Conservation (phyloP, 2,797 vertebrate genomes). For the Amphiprion clarkii region DNA sequence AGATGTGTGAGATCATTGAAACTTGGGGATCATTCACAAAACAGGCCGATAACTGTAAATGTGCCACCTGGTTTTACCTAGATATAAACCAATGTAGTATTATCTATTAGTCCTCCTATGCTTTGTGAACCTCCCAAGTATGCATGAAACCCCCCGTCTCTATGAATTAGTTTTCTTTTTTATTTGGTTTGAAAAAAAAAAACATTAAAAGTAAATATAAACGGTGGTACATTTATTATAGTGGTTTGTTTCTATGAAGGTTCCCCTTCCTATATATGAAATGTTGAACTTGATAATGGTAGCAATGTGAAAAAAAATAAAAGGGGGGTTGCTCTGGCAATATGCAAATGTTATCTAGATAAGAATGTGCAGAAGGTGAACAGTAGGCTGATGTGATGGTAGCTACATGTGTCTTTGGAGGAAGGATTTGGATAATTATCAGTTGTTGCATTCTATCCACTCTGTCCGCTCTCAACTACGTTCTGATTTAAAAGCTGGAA, state of each 20-base stretch:
- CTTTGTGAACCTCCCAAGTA: constrained; percentile 77
- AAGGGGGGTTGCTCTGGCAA: constrained; percentile 80
- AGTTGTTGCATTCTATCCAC: constrained; percentile 78
- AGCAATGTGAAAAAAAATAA: constrained; percentile 78
- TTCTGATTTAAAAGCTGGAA: constrained; percentile 82
- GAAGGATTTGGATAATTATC: constrained; percentile 74
- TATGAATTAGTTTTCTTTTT: constrained; percentile 68
- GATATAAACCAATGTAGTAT: constrained; percentile 71
- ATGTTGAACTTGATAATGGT: constrained; percentile 82
- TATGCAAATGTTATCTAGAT: constrained; percentile 69
- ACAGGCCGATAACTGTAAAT: constrained; percentile 77
- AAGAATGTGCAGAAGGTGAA: constrained; percentile 68
- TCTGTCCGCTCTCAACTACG: constrained; percentile 80
- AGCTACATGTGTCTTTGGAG: constrained; percentile 87
- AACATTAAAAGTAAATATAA: constrained; percentile 44
- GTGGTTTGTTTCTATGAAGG: constrained; percentile 80
- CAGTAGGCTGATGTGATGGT: constrained; percentile 66
- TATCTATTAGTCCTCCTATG: constrained; percentile 74
- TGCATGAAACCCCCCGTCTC: constrained; percentile 75
- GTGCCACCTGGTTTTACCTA: constrained; percentile 77
- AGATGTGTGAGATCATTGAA: constrained; percentile 80
- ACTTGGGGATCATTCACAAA: constrained; percentile 73
- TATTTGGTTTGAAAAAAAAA: constrained; percentile 64
- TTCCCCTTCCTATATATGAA: constrained; percentile 62
- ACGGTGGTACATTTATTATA: constrained; percentile 80